These are phyloP conservation scores for Drosophila bifasciata DNA, from an alignment of 1,140 invertebrate genomes.

Conservation along the genomic window DNA sequence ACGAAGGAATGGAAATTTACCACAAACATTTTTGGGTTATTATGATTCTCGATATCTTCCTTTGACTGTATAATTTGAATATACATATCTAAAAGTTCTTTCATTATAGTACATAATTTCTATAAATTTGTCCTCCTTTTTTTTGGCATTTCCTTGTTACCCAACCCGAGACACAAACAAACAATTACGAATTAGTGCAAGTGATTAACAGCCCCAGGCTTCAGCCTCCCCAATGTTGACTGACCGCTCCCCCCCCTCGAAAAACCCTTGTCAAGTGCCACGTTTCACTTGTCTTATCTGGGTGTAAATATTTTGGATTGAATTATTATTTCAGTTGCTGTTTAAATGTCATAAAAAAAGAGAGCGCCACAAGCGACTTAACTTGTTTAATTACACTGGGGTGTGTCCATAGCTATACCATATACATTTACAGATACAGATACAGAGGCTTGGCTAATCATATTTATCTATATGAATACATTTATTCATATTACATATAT, in stretches of 20 bases:
- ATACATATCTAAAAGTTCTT: too few relatives aligned
- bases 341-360: conserved; percentile 12
- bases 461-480: not conserved
- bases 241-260: not conserved
- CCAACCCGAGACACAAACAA: conserved; percentile 6
- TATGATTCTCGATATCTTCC: too few relatives aligned
- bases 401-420: not conserved
- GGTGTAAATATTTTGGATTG: conserved; percentile 39
- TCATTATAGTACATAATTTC: too few relatives aligned
- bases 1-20: too few relatives aligned
- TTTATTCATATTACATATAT: conserved; percentile 12
- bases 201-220: too few relatives aligned
- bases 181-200: not conserved
- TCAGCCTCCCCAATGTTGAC: conserved; percentile 4
- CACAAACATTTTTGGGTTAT: too few relatives aligned
- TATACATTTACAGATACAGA: too few relatives aligned
- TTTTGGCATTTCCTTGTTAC: conserved; percentile 1
- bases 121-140: too few relatives aligned
- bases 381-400: conserved; percentile 26
- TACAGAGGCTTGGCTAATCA: too few relatives aligned
- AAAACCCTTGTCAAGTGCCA: conserved; percentile 1
- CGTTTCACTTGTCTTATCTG: conserved; percentile 52
- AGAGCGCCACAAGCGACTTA: conserved; percentile 15
- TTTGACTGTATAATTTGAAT: too few relatives aligned
- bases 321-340: conserved; percentile 28